phyloP scores from a whole-genome alignment of 2,888 invertebrate genomes.

The Lochmaea capreae region DNA sequence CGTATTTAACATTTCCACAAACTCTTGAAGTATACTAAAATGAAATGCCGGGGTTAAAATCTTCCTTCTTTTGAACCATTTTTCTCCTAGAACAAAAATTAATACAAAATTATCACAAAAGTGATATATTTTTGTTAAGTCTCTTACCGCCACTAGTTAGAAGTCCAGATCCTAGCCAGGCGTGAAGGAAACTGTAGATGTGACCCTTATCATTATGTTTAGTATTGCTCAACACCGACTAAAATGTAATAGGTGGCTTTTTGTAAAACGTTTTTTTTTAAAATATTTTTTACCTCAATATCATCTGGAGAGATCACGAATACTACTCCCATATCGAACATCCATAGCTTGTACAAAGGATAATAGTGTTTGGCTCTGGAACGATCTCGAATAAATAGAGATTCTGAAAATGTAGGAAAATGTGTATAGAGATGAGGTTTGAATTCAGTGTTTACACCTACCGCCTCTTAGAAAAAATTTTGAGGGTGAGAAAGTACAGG shows the following conservation, averaged over 20 bases:
- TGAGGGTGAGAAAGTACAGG: no score
- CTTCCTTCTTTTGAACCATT: slow-evolving; percentile 49
- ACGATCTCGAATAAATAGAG: slow-evolving; percentile 29
- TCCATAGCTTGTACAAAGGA: slow-evolving; percentile 45
- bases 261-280: background rate
- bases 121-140: background rate
- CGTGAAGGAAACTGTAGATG: slow-evolving; percentile 42
- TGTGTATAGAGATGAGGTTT: background rate
- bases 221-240: slow-evolving; percentile 40
- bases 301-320: slow-evolving; percentile 40
- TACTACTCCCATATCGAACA: slow-evolving; percentile 31
- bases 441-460: background rate
- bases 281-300: slow-evolving; percentile 16
- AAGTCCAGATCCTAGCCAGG: slow-evolving; percentile 48
- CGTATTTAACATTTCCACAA: slow-evolving; percentile 45
- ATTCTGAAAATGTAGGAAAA: slow-evolving; percentile 25
- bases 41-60: slow-evolving; percentile 52
- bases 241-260: slow-evolving; percentile 2
- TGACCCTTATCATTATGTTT: slow-evolving; percentile 44
- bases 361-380: slow-evolving; percentile 31
- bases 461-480: background rate
- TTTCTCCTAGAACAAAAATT: slow-evolving; percentile 34
- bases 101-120: background rate
- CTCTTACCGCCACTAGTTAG: slow-evolving; percentile 46
- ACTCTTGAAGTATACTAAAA: slow-evolving; percentile 49